Conservation (phyloP, 1,140 invertebrate genomes). For the Cardiocondyla obscurior region DNA sequence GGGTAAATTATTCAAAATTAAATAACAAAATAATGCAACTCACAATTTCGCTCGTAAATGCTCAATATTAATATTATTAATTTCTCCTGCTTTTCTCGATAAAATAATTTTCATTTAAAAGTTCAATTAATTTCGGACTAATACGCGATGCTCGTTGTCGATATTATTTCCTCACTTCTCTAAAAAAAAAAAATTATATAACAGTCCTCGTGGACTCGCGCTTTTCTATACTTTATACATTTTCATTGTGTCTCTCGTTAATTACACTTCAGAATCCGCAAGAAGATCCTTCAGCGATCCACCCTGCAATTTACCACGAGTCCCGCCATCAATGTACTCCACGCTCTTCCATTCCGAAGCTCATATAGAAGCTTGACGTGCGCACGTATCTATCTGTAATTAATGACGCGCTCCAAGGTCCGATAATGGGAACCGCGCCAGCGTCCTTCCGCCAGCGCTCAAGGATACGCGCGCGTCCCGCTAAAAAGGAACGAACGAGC, state of each 20-base stretch:
- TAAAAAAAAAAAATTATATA: not conserved
- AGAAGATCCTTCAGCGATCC: slow-evolving; percentile 5
- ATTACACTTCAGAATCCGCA: not conserved
- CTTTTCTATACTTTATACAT: not conserved
- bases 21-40: not conserved
- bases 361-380: not conserved
- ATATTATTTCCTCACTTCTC: not conserved
- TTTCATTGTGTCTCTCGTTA: not conserved
- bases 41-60: not conserved
- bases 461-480: slow-evolving; percentile 24
- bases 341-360: slow-evolving; percentile 22
- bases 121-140: not conserved
- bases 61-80: slow-evolving; percentile 16
- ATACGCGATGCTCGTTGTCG: not conserved
- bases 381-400: slow-evolving; percentile 23
- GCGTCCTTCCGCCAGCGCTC: slow-evolving; percentile 13
- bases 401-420: slow-evolving; percentile 22
- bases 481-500: slow-evolving; percentile 33
- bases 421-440: slow-evolving; percentile 10
- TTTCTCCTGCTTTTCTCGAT: not conserved
- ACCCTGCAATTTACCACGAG: slow-evolving; percentile 23
- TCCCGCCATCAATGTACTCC: slow-evolving; percentile 32
- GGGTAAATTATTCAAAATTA: not conserved
- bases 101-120: not conserved
- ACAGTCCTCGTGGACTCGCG: not conserved